Evolutionary conservation across 2,113 vertebrate genomes (phyloP).

Genomic region (Pelvicachromis taeniatus): DNA sequence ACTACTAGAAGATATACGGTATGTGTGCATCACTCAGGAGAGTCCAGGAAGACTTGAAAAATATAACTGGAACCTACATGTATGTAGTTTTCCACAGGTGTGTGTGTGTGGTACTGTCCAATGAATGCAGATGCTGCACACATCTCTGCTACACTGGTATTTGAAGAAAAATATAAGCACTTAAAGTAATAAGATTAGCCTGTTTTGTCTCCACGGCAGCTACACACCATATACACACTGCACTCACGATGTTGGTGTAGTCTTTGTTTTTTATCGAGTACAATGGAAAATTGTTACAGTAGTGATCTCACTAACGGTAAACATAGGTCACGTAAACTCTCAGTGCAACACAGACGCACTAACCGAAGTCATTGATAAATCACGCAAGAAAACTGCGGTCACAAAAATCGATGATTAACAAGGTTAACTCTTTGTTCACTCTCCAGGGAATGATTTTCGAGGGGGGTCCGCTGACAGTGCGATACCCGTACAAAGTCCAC

Average conservation of each 20-base stretch:
- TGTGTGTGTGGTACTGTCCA: not conserved
- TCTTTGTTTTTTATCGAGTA: not conserved
- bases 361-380: not conserved
- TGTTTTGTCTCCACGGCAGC: not conserved
- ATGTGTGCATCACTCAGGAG: no score
- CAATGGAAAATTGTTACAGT: not conserved
- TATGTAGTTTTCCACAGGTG: no score
- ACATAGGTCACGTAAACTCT: not conserved
- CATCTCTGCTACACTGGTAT: not conserved
- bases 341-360: not conserved
- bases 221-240: rapidly evolving
- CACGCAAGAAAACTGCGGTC: not conserved
- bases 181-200: not conserved
- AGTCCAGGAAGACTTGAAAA: no score
- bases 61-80: no score
- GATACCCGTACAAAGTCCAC: slow-evolving; percentile 50
- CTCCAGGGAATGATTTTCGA: slow-evolving; percentile 57
- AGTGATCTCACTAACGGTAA: not conserved
- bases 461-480: slow-evolving; percentile 54
- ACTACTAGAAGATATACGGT: no score
- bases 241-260: not conserved
- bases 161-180: not conserved
- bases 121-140: not conserved
- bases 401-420: not conserved
- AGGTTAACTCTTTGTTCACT: not conserved